Percentiles rank a stretch among this genome's conserved stretches.
Evolutionary conservation across 2,888 invertebrate species (phyloP).

Genomic region (Strigamia maritima): DNA sequence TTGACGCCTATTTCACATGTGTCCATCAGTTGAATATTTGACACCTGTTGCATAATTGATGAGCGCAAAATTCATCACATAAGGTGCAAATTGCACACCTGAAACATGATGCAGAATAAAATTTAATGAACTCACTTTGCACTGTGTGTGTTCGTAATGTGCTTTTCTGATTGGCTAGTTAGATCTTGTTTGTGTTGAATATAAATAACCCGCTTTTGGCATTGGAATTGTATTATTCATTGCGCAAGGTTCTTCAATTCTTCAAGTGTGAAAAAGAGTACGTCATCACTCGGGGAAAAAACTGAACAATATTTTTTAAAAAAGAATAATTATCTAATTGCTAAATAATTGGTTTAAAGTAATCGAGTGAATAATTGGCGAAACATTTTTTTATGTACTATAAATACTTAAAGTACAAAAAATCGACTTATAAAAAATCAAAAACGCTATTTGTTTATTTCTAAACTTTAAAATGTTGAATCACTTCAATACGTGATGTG

Average conservation of each 20-base stretch:
- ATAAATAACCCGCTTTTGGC: slow-evolving; percentile 1
- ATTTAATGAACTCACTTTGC: slow-evolving; percentile 1
- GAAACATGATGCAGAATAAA: slow-evolving; percentile 21
- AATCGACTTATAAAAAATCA: too few relatives aligned
- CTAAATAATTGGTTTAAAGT: too few relatives aligned
- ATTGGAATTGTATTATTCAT: neutral
- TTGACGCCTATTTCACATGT: slow-evolving; percentile 16
- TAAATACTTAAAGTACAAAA: too few relatives aligned
- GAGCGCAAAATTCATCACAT: neutral
- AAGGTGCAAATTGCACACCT: neutral
- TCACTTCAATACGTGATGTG: too few relatives aligned
- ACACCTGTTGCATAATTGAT: slow-evolving; percentile 27
- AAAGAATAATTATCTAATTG: neutral
- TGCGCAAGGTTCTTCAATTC: neutral
- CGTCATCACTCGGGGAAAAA: neutral
- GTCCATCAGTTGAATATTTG: neutral
- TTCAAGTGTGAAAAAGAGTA: neutral
- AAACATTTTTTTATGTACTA: too few relatives aligned
- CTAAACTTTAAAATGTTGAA: too few relatives aligned
- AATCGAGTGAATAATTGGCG: too few relatives aligned
- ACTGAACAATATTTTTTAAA: neutral
- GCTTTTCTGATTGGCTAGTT: neutral
- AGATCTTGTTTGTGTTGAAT: neutral
- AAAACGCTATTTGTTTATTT: too few relatives aligned
- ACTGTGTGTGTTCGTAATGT: slow-evolving; percentile 6